Base-by-base conservation (phyloP, 53 echinoderm and acorn worm species). In the Luidia sarsii region DNA sequence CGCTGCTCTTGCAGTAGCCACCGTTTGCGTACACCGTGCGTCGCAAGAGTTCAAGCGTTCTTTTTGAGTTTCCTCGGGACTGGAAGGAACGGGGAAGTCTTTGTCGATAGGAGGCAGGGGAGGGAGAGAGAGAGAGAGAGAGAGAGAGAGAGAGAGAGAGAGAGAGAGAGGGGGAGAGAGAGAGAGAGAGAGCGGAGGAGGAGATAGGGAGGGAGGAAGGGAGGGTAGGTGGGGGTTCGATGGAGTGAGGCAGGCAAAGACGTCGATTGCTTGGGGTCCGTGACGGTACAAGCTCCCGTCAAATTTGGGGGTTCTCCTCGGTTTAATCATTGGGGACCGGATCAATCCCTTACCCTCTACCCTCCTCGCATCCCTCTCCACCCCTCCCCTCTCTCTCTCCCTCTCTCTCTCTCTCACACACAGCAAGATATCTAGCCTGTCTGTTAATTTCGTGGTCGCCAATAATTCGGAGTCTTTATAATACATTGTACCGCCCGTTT, bases 281-380 rank as follows among this genome's bases (percentile, higher is more conserved):
- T 77, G 77, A 77, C 77, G 60, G 59, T 39, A 77, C 77, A 77
- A 77, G 77, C 77, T 29, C 55, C 19, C 16, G 41, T 14, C 77
- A 61, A 77, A 77, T 77, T 77, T 59, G 60, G 41, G n/a, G 29
- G 29, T 50, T 57, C 46, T 38, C 46, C 27, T 45, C 77, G 24
- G 59, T 59, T 61, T 77, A 77, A 77, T 77, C 77, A 77, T 19
- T 37, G 39, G n/a, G 65, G 37, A 34, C 65, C 14, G 20, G 33
- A 34, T 65, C 65, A 34, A 65, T 65, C 65, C 65, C 41, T 7
- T 41, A 6, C 41, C 41, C 11, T 41, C 41, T 11, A 7, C 41
- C 41, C 41, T 11, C 41, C 11, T 41, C 41, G 41, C 11, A 6
- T 11, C 41, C 41, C 6, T 6, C 41, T 11, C 6, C 11, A 11